Percentiles rank a stretch among this genome's conserved stretches.
Conservation (phyloP, 2,113 vertebrate species). For the Craseonycteris thonglongyai region DNA sequence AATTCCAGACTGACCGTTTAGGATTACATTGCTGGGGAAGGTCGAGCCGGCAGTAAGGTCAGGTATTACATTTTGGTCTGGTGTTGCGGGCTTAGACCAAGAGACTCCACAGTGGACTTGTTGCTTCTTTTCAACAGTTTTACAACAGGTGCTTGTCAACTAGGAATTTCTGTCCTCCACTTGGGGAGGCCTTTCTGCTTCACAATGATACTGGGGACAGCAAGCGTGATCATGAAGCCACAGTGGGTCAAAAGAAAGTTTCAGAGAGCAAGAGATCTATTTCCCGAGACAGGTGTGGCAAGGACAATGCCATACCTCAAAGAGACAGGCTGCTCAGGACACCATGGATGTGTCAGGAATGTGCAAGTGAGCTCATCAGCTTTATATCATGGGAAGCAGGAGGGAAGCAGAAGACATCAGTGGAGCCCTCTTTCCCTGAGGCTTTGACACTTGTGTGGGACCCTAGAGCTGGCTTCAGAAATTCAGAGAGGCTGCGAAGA, state of each 20-base stretch:
- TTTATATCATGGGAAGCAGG: constrained; percentile 89
- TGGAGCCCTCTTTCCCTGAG: constrained; percentile 88
- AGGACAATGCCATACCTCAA: constrained; percentile 87
- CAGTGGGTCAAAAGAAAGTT: constrained; percentile 88
- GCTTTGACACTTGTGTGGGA: constrained; percentile 89
- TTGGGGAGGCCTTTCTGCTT: constrained; percentile 83
- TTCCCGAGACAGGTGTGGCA: constrained; percentile 89
- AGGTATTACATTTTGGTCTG: not conserved
- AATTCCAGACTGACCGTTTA: not conserved
- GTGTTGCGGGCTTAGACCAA: not conserved
- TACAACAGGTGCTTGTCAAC: constrained; percentile 86
- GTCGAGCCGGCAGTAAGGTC: not conserved
- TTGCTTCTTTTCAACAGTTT: constrained; percentile 52
- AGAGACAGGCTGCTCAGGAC: constrained; percentile 89
- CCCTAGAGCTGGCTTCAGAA: constrained; percentile 87
- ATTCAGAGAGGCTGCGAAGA: constrained; percentile 89
- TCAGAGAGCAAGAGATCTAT: constrained; percentile 89
- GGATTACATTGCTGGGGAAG: not conserved
- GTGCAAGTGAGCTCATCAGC: constrained; percentile 86
- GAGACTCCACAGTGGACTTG: not conserved
- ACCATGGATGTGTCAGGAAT: constrained; percentile 90
- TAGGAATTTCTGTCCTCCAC: constrained; percentile 86
- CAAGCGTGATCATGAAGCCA: constrained; percentile 86
- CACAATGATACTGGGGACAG: constrained; percentile 82
- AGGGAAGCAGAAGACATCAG: constrained; percentile 89